Percentiles rank a stretch among this genome's conserved stretches.
Conservation (phyloP, 2,888 invertebrate species). For the Cataglyphis altisquamis region DNA sequence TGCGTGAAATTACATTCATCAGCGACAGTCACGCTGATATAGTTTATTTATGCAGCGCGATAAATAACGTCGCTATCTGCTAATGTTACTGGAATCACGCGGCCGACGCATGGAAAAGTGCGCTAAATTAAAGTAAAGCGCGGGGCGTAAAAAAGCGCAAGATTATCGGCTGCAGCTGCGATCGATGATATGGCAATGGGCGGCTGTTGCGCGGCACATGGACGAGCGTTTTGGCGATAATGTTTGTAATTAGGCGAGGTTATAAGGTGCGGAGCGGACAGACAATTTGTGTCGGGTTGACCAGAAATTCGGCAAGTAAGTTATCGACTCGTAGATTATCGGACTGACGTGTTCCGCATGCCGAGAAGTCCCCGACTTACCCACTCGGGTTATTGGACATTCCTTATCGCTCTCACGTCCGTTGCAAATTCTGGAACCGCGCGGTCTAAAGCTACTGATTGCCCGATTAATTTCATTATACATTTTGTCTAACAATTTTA, state of each 20-base stretch:
- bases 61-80: constrained; percentile 36
- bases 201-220: neutral
- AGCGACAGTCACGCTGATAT: constrained; percentile 26
- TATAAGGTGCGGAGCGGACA: constrained; percentile 53
- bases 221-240: constrained; percentile 51
- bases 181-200: neutral
- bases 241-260: constrained; percentile 63
- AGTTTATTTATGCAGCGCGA: constrained; percentile 26
- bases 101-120: neutral
- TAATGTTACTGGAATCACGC: neutral
- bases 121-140: constrained; percentile 32
- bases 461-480: constrained; percentile 52
- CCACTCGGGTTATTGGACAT: constrained; percentile 66
- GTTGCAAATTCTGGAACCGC: constrained; percentile 70
- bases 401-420: constrained; percentile 75
- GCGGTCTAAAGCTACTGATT: constrained; percentile 59
- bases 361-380: constrained; percentile 62
- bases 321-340: constrained; percentile 76
- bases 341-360: constrained; percentile 68
- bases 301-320: constrained; percentile 76
- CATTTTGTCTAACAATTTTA: constrained; percentile 9
- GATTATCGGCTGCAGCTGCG: constrained; percentile 2
- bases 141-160: constrained; percentile 26
- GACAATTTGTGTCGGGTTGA: constrained; percentile 63
- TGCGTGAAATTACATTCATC: constrained; percentile 16